Conservation (phyloP, 2,113 vertebrate genomes). For the Puffinus mauretanicus region DNA sequence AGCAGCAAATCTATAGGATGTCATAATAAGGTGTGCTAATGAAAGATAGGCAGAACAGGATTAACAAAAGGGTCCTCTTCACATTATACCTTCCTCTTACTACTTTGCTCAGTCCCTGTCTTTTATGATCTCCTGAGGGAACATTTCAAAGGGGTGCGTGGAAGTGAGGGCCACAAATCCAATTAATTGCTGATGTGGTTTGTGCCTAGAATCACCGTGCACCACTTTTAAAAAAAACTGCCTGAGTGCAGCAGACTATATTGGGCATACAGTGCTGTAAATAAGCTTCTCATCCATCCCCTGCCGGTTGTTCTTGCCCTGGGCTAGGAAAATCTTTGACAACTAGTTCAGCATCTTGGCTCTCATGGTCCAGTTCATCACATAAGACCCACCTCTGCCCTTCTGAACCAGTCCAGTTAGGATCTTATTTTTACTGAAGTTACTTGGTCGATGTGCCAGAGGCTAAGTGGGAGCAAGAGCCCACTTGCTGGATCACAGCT, state of each 20-base stretch:
- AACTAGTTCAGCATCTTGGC: not conserved
- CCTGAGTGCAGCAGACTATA: not conserved
- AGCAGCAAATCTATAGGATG: conserved; percentile 21
- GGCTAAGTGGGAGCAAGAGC: not conserved
- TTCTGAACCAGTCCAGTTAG: not conserved
- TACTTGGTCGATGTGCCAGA: not conserved
- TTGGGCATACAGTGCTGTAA: not conserved
- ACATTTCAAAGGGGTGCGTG: conserved; percentile 10
- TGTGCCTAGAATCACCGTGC: conserved; percentile 8
- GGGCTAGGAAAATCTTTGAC: not conserved
- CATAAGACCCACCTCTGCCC: not conserved
- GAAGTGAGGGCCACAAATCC: conserved; percentile 42
- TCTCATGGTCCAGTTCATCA: not conserved
- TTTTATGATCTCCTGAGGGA: conserved; percentile 35
- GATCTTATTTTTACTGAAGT: not conserved
- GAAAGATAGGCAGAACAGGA: not conserved
- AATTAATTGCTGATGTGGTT: conserved; percentile 21
- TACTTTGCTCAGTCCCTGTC: not conserved
- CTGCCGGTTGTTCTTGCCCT: not conserved
- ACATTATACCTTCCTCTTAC: conserved; percentile 7
- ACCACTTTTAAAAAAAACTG: not conserved
- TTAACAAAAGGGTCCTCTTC: conserved; percentile 32
- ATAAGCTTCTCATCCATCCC: not conserved
- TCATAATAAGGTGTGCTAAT: conserved; percentile 45
- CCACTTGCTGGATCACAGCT: not conserved